A percentile compares a stretch with the other conserved stretches of the same genome.
phyloP scores from a whole-genome alignment of 2,888 invertebrate genomes.

The Drosophila barbarae region DNA sequence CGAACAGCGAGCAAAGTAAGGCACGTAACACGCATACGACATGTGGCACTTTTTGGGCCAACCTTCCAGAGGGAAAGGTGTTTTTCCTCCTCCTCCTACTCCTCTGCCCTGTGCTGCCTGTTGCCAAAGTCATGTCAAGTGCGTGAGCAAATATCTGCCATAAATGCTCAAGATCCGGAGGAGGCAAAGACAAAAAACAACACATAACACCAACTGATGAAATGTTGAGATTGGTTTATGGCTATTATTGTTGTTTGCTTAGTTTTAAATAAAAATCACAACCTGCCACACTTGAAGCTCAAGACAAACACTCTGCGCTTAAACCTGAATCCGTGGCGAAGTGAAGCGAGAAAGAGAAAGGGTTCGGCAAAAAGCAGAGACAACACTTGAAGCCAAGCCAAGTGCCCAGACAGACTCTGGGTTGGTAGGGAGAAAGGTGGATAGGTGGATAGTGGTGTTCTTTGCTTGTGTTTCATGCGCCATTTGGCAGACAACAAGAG shows the following conservation, averaged over 20 bases:
- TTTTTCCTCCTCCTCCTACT: not conserved
- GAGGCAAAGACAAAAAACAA: constrained; percentile 1
- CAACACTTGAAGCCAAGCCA: constrained; percentile 44
- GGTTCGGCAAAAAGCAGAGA: constrained; percentile 68
- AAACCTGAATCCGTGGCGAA: constrained; percentile 46
- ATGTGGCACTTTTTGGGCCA: constrained; percentile 52
- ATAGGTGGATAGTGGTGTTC: constrained; percentile 17
- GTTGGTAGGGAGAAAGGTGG: constrained; percentile 18
- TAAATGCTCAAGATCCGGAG: constrained; percentile 30
- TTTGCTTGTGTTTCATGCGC: constrained; percentile 58
- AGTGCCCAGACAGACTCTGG: constrained; percentile 55
- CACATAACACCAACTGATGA: constrained; percentile 37
- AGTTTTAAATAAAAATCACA: constrained; percentile 66
- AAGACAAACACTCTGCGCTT: constrained; percentile 71
- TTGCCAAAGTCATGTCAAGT: constrained; percentile 48
- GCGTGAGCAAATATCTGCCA: constrained; percentile 65
- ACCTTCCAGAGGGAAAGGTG: constrained; percentile 50
- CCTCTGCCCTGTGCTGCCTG: not conserved
- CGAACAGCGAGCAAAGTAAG: constrained; percentile 36
- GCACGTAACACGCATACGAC: constrained; percentile 66
- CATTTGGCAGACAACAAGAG: constrained; percentile 68
- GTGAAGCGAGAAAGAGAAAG: constrained; percentile 41
- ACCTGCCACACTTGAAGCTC: constrained; percentile 71
- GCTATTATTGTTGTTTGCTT: constrained; percentile 31
- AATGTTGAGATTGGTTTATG: constrained; percentile 35